Evolutionary conservation across 2,113 vertebrate genomes (phyloP).

Genomic region (Crotalus horridus): DNA sequence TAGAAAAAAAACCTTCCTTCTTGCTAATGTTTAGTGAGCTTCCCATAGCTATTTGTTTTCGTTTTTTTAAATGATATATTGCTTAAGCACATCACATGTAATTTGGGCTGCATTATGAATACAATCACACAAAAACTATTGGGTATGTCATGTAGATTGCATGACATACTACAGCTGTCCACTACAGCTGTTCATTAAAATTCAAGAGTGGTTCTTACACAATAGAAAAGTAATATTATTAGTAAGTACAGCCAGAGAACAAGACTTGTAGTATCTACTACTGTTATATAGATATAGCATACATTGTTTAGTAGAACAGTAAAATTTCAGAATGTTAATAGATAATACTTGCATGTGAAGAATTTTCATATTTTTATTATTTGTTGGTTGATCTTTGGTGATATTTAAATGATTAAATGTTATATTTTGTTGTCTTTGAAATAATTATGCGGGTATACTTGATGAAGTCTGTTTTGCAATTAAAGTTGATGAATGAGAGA

Average conservation of each 20-base stretch:
- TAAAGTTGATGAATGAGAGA: neutral
- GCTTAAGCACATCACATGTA: neutral
- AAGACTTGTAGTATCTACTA: neutral
- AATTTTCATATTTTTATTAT: neutral
- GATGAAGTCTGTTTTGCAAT: neutral
- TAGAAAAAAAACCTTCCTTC: neutral
- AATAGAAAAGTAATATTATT: neutral
- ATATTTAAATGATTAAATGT: neutral
- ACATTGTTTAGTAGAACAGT: neutral
- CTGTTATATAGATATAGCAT: neutral
- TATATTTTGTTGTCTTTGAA: neutral
- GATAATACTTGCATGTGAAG: neutral
- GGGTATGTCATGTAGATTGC: neutral
- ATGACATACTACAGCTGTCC: neutral
- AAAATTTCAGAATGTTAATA: neutral
- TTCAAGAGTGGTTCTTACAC: neutral
- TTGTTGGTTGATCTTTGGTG: neutral
- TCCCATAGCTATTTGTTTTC: neutral
- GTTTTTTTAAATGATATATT: neutral
- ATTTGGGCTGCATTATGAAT: neutral
- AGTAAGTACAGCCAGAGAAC: neutral
- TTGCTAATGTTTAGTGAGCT: neutral
- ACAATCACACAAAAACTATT: neutral
- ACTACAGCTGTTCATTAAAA: neutral
- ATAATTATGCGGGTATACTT: neutral